Conservation (phyloP, 2,113 vertebrate species). For the Sus scrofa region T2T-Sscrofa CM000813.6:154679001-154679500, state of each 20-base stretch:
- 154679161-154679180: not conserved
- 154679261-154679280: not conserved
- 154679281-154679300: not conserved
- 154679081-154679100: not conserved
- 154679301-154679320: not conserved
- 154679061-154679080: conserved; percentile 14
- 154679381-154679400: no score
- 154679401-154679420: not conserved
- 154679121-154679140: not conserved
- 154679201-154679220: conserved; percentile 20
- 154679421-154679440: conserved; percentile 42
- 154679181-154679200: conserved; percentile 9
- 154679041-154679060: conserved; percentile 27
- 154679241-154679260: not conserved
- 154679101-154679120: not conserved
- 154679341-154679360: not conserved
- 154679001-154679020: conserved; percentile 18
- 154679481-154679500: not conserved
- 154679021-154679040: not conserved
- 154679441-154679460: conserved; percentile 19
- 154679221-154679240: conserved; percentile 5
- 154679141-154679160: conserved; percentile 1
- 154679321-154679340: not conserved
- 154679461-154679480: not conserved
- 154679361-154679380: not conserved